A percentile compares a stretch with the other conserved stretches of the same genome.
phyloP scores from a whole-genome alignment of 2,113 vertebrate genomes.

The Dipodomys merriami region DNA sequence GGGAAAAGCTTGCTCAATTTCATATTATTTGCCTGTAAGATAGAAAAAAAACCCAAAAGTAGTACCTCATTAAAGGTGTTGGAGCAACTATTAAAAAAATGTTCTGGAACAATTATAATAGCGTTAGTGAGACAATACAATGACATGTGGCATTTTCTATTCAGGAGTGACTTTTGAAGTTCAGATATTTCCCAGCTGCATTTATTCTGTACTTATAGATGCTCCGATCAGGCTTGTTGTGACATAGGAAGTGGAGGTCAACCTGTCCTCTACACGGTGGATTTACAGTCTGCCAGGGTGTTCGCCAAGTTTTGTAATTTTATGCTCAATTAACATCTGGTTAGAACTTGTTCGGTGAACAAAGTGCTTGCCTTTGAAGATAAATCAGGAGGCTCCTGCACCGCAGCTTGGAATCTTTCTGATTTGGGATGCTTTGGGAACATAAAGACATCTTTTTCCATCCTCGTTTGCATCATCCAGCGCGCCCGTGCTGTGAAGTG shows the following conservation, averaged over 20 bases:
- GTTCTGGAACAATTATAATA: conserved; percentile 34
- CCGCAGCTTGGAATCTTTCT: conserved; percentile 60
- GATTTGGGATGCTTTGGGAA: conserved; percentile 67
- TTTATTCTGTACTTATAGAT: conserved; percentile 59
- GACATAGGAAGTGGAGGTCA: conserved; percentile 71
- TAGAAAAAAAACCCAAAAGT: neutral
- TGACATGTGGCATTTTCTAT: conserved; percentile 16
- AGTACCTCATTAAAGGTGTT: neutral
- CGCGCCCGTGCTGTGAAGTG: conserved; percentile 67
- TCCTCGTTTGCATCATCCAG: conserved; percentile 65
- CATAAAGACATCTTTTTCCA: conserved; percentile 69
- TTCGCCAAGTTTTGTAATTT: conserved; percentile 79
- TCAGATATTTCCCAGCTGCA: conserved; percentile 44
- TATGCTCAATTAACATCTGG: conserved; percentile 83
- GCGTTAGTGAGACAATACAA: neutral
- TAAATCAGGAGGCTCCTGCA: conserved; percentile 74
- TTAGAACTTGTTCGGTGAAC: conserved; percentile 78
- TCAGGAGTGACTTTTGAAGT: conserved; percentile 52
- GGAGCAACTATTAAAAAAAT: neutral
- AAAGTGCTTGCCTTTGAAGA: conserved; percentile 75
- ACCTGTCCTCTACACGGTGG: conserved; percentile 46
- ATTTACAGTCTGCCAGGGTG: conserved; percentile 74
- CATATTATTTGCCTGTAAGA: conserved; percentile 3
- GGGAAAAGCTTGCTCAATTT: neutral
- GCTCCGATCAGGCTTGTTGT: conserved; percentile 33